Evolutionary conservation across 2,797 vertebrate genomes (phyloP), one percentile per base, ranked within the genome.

Genomic region (Urocyon cinereoargenteus): DNA sequence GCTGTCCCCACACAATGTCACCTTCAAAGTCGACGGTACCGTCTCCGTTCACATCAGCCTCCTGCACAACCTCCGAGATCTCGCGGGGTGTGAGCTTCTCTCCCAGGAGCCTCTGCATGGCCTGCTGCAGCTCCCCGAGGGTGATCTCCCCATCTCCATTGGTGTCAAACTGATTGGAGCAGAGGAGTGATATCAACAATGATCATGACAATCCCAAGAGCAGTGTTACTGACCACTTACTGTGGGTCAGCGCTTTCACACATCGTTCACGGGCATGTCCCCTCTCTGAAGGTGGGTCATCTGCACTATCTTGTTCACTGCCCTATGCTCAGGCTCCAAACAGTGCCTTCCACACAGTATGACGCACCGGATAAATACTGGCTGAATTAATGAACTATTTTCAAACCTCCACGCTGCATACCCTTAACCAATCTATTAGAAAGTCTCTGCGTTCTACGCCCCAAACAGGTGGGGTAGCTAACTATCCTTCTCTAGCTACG

Each of bases 11-110:
- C 1, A 15, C 6, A 2, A 3, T 1, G 3, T 94, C 81, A 98
- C 98, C 98, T 97, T 98, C 98, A 87, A 99, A 98, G 91, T 98
- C 98, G 49, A 99, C 98, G 0, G 98, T 98, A 68, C 98, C 98
- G 0, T 98, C 98, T n/a, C 98, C 98, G 0, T 99, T 98, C 40
- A 98, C 22, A 21, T 99, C 98, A 0, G 98, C 98, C 34, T 98
- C 98, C 57, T 84, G 98, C 57, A 98, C 98, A 2, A 98, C 97
- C 57, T 98, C 98, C 0, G 98, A 92, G 22, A 98, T 98, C 96
- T 99, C 98, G 14, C 21, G 87, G 18, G 97, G 28, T 0, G 97
- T 98, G 49, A 99, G 97, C 21, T 96, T 97, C 83, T 99, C 98
- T 1, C 98, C 98, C 91, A 99, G 97, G 14, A 98, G 97, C 19